Conservation (phyloP, 2,797 vertebrate genomes). For the Pseudochaenichthys georgianus region DNA sequence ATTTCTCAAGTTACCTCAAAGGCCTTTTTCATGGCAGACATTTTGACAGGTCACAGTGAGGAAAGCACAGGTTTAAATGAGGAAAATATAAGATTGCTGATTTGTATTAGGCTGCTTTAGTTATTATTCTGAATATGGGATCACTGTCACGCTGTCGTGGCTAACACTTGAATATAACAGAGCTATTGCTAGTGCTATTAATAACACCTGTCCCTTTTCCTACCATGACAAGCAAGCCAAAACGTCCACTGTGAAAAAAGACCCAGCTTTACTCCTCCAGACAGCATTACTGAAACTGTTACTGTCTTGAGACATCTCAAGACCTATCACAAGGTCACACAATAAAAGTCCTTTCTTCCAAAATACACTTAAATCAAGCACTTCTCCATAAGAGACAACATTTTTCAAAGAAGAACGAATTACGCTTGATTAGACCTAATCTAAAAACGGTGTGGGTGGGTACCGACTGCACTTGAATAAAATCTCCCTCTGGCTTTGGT, state of each 20-base stretch:
- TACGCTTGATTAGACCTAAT: neutral
- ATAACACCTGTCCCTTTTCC: constrained; percentile 15
- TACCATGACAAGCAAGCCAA: neutral
- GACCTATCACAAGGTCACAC: neutral
- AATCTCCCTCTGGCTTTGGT: neutral
- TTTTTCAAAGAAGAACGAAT: neutral
- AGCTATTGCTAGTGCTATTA: neutral
- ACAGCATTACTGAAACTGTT: neutral
- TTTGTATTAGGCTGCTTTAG: neutral
- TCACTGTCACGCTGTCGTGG: neutral
- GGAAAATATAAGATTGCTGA: neutral
- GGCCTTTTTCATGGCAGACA: too few species aligned
- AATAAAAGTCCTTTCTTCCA: neutral
- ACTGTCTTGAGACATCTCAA: neutral
- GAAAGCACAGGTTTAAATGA: constrained; percentile 13
- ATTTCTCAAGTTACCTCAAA: neutral
- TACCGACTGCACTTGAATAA: neutral
- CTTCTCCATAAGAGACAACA: neutral
- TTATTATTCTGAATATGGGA: neutral
- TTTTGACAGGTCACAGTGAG: neutral
- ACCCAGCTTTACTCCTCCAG: neutral
- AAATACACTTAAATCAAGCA: neutral
- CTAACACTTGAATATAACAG: neutral
- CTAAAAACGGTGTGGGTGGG: neutral
- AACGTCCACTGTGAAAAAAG: neutral